phyloP scores from a whole-genome alignment of 2,113 vertebrate species.

The Henicopernis longicauda region DNA sequence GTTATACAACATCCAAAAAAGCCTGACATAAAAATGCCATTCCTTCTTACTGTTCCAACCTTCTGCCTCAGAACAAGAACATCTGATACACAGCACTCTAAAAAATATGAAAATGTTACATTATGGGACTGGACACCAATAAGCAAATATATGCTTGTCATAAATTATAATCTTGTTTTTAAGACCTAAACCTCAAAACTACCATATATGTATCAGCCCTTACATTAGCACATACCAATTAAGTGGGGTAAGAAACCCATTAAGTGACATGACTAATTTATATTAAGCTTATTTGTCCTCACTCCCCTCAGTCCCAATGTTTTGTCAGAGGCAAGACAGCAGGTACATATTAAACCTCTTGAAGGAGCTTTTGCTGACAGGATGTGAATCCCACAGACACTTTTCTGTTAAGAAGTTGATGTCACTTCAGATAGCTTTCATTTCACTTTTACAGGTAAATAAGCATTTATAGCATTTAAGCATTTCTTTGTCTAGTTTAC shows the following conservation, averaged over 20 bases:
- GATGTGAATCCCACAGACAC: not conserved
- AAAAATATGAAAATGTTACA: fast-evolving
- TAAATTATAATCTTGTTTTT: not conserved
- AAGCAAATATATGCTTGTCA: not conserved
- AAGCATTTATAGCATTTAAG: not conserved
- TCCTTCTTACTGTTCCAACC: not conserved
- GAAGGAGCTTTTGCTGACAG: not conserved
- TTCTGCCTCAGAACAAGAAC: not conserved
- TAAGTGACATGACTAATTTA: not conserved
- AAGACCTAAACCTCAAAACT: not conserved
- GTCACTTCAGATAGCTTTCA: not conserved
- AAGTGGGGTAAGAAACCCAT: not conserved
- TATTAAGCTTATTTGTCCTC: not conserved
- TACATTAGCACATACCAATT: not conserved
- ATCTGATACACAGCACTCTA: not conserved
- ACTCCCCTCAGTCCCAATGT: not conserved
- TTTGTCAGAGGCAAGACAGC: not conserved
- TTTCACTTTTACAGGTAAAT: not conserved
- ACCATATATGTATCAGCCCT: fast-evolving
- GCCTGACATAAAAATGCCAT: not conserved
- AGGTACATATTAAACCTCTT: not conserved
- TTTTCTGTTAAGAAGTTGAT: not conserved
- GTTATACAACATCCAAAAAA: not conserved
- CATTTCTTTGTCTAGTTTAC: not conserved
- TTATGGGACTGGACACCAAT: fast-evolving